These are phyloP conservation scores for Myocastor coypus DNA, from an alignment of 2,113 vertebrate species.

Conservation along the genomic window DNA sequence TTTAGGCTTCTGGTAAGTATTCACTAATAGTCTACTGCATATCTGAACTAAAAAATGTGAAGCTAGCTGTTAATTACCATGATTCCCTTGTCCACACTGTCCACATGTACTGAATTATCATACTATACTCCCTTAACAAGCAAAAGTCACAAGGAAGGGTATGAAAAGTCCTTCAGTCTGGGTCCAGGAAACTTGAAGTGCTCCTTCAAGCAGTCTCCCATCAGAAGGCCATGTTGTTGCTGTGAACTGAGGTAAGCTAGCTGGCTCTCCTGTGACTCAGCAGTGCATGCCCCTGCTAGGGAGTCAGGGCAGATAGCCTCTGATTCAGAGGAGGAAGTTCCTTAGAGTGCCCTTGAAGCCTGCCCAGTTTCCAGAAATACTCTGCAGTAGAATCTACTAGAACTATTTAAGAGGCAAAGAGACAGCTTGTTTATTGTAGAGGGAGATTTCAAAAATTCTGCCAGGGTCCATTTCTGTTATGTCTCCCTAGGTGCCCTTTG, in stretches of 20 bases:
- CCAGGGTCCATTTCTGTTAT: conserved; percentile 56
- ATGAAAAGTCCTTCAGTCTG: too few species aligned
- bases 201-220: not conserved
- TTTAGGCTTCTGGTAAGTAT: not conserved
- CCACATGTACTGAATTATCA: not conserved
- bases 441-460: conserved; percentile 66
- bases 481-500: conserved; percentile 48
- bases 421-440: conserved; percentile 39
- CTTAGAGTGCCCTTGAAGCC: not conserved
- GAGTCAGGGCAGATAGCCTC: not conserved
- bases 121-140: not conserved
- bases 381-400: not conserved
- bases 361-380: not conserved
- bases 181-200: not conserved
- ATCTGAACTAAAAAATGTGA: not conserved
- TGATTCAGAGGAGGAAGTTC: not conserved
- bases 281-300: not conserved
- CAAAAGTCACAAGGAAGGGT: not conserved
- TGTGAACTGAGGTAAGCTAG: not conserved
- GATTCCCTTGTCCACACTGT: not conserved
- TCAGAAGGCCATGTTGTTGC: fast-evolving
- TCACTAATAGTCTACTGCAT: not conserved
- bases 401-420: not conserved
- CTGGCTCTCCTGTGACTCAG: not conserved
- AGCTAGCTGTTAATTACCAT: not conserved